Base-by-base conservation (phyloP, 37 sponge, comb jelly and placozoan species). In the Eunapius fragilis region DNA sequence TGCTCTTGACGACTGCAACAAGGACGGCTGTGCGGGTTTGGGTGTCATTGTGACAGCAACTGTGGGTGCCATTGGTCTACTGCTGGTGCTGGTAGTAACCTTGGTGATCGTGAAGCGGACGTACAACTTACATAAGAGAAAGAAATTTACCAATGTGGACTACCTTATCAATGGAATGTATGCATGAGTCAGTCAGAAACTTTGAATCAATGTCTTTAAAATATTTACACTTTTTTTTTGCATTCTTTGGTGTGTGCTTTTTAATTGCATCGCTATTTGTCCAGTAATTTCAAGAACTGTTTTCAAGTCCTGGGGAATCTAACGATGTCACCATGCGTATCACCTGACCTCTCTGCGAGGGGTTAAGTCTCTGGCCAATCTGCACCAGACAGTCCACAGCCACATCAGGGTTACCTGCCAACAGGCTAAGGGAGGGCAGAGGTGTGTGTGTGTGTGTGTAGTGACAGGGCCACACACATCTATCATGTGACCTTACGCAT, bases 81-180 rank as follows among this genome's bases (percentile, higher is more conserved):
- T 82, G 22, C 72, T 94, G 35, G 24, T 90, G 2, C 17, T 85
- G 2, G 49, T 88, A 35, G 89, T 88, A 25, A 75, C 81, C 13
- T 78, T 71, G 2, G 74, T 90, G 25, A 37, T 85, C 19, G 33
- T 78, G 37, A 80, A 76, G 67, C 74, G 79, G 71, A 69, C 81
- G 6, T 69, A 31, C 35, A 67, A 77, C 35, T 74, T 71, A 0
- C 75, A 78, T 31, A 69, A 75, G 69, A 69, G 71, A 31, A 88
- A 81, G 47, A 83, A 82, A 50, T 94, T 84, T 50, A 71, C 76
- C 24, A 90, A 90, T 14, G 89, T 94, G 70, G 94, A 94, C 86
- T 94, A 94, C 38, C 91, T 94, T 31, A 94, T 94, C 58, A 90
- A 94, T 79, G 94, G 94, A 31, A 94, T 94, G 94, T 94, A 94